These are phyloP conservation scores for Aporrectodea caliginosa DNA, from an alignment of 1,140 invertebrate genomes.

Conservation along the genomic window DNA sequence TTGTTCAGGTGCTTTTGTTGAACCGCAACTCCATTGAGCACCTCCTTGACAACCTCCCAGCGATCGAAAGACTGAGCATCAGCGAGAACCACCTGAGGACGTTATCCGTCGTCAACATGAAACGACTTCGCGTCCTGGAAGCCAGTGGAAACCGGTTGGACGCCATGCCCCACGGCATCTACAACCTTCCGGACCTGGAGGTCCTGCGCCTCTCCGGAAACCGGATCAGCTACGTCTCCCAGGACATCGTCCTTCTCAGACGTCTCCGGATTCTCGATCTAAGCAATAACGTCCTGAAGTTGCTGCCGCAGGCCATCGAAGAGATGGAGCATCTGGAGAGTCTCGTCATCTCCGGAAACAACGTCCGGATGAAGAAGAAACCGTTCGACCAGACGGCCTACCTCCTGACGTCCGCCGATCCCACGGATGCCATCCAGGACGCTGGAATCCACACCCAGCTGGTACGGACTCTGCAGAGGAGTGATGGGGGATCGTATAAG, in stretches of 20 bases:
- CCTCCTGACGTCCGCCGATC: neutral
- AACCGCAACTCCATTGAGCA: conserved; percentile 42
- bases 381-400: neutral
- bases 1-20: conserved; percentile 40
- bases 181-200: conserved; percentile 39
- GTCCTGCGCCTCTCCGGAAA: conserved; percentile 43
- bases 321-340: conserved; percentile 42
- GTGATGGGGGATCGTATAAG: too few species aligned
- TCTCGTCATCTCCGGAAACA: conserved; percentile 45
- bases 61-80: conserved; percentile 46
- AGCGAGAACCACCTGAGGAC: conserved; percentile 42
- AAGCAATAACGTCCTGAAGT: conserved; percentile 43
- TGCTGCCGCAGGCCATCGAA: conserved; percentile 43
- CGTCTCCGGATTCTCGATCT: conserved; percentile 45
- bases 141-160: conserved; percentile 45
- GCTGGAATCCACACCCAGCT: too few species aligned
- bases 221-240: conserved; percentile 40
- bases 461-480: too few species aligned
- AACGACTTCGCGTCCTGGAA: conserved; percentile 41
- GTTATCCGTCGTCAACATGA: conserved; percentile 45
- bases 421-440: too few species aligned
- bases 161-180: conserved; percentile 43
- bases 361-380: conserved; percentile 1
- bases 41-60: conserved; percentile 39
- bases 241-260: conserved; percentile 44